Evolutionary conservation across 2,888 invertebrate genomes (phyloP), one percentile per base, ranked within the genome.

Genomic region (Caenorhabditis afra): DNA sequence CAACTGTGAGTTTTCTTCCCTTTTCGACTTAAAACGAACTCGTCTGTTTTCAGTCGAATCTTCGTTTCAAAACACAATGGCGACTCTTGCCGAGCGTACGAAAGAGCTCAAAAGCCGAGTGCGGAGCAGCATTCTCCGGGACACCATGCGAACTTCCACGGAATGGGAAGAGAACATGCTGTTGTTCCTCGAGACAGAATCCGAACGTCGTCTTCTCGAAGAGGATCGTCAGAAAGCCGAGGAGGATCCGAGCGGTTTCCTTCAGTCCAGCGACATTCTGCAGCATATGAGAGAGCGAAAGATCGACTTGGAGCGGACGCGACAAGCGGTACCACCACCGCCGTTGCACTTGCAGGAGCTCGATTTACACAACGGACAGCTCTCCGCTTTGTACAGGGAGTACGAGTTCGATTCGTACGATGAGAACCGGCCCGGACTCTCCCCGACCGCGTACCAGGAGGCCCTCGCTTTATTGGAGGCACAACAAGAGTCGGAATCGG

Each of bases 171-270:
- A 67, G 11, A 84, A 79, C 29, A 70, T 84, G 59, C 41, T 82
- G 11, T 55, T 76, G 18, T 79, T 50, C 39, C 66, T 84, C 20
- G 84, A 84, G 16, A 67, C 66, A 3, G 84, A 84, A 52, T 70
- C 75, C 10, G 82, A 82, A 47, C 64, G 68, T 44, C 35, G 79
- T 18, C 68, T 67, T 45, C 66, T 84, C 12, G 84, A 74, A 16
- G 74, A 79, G 11, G 84, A 84, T 37, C 67, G 64, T 41, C 11
- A 35, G 10, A 18, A 57, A 0, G 70, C 65, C 1, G 44, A 50
- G 3, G 53, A 68, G n/a, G 52, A 78, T 39, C 47, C 39, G 7
- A 35, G 23, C 0, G 14, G 14, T 2, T 79, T 79, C 45, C 22
- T 79, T 11, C 23, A 47, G 14, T 39, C 23, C 3, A 79, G 79